Conservation (phyloP, 2,888 invertebrate genomes). For the Cecidostiba fungosa region DNA sequence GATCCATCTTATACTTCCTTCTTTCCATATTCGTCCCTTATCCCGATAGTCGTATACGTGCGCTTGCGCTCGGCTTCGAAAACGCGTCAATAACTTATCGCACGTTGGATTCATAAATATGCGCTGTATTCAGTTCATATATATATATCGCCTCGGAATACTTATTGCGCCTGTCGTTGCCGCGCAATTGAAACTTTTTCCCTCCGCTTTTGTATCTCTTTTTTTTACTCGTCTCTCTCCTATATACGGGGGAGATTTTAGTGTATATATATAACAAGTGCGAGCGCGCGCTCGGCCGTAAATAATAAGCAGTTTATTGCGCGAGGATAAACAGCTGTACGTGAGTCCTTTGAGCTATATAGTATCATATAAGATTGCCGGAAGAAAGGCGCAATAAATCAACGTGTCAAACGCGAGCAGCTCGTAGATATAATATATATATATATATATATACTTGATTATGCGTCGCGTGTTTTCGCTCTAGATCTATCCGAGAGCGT, state of each 20-base stretch:
- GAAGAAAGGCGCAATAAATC: constrained; percentile 34
- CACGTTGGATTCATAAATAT: constrained; percentile 45
- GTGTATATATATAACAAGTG: constrained; percentile 29
- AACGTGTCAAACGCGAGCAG: constrained; percentile 40
- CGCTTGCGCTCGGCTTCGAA: not conserved
- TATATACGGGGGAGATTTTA: not conserved
- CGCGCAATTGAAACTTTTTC: constrained; percentile 45
- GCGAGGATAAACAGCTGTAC: not conserved
- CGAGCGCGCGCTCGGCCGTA: not conserved
- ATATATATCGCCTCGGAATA: constrained; percentile 36
- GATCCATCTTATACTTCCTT: constrained; percentile 37
- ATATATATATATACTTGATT: constrained; percentile 27
- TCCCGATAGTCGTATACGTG: not conserved
- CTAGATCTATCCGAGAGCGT: not conserved
- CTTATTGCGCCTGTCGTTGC: constrained; percentile 10
- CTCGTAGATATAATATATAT: constrained; percentile 22
- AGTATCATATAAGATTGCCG: constrained; percentile 32
- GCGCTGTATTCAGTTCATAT: too few species aligned
- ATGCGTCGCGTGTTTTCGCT: constrained; percentile 44
- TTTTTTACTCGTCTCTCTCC: not conserved
- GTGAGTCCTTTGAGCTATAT: not conserved
- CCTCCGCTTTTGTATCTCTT: not conserved
- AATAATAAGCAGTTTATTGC: constrained; percentile 29
- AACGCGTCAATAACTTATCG: too few species aligned
- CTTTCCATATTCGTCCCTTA: not conserved